Base-by-base conservation (phyloP, 1,140 invertebrate genomes). In the Nasonia vitripennis region DNA sequence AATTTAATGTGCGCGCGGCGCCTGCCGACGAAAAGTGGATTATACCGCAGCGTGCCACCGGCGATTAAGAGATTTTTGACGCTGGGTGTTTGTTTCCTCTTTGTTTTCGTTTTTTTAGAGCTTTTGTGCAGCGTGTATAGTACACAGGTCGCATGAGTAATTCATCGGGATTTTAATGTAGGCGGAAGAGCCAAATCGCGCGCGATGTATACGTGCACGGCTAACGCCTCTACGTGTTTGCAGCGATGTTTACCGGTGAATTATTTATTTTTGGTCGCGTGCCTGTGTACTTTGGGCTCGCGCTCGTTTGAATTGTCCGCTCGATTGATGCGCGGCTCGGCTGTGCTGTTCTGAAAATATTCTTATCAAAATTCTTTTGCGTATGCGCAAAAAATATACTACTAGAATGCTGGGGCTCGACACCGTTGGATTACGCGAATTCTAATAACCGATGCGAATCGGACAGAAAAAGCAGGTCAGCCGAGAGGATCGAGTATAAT, bases 221-320 rank as follows among this genome's bases (percentile, higher is more conserved):
- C 23, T 17, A 27, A 48, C 55, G 55, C 55, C 6, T 62, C 55
- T 20, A 7, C 55, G 55, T 62, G 20, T 62, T 62, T 62, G 20
- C 17, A 62, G n/a, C 55, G 55, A 62, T 62, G 55, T 62, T 62
- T 62, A 62, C 17, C 3, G 55, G 20, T 62, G 55, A 62, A 62
- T 62, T 62, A 62, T 62, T 62, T 62, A 62, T 62, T 62, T 62
- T 62, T 62, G 55, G 55, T 62, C 55, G 55, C 55, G 55, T 62
- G 55, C 1, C 17, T 62, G 55, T 62, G 55, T 62, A n/a, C 17
- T 62, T n/a, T 62, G 20, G 55, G 55, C 55, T 62, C 1, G 14
- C 55, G 55, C 55, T 37, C 34, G 17, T 62, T 62, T 62, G n/a
- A n/a, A 62, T 62, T 62, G n/a, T 62, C 55, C 55, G 55, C 55